Base-by-base conservation (phyloP, 1,140 invertebrate genomes). In the Laupala kohalensis region DNA sequence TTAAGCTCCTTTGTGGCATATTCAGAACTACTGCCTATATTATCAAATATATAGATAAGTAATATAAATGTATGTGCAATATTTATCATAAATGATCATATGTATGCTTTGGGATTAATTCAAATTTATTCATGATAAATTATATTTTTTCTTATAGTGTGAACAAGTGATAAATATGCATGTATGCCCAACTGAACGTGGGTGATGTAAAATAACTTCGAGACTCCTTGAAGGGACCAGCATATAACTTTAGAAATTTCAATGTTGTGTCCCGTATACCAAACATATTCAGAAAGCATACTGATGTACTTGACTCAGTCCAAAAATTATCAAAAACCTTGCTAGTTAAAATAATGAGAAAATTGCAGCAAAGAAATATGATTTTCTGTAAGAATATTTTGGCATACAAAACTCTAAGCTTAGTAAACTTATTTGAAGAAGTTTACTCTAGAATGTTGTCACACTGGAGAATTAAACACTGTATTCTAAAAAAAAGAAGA, bases 141-240 rank as follows among this genome's bases (percentile, higher is more conserved):
- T 53, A 9, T 53, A 53, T 53, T 53, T 53, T 53, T 53, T 53
- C 28, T 23, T 68, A 29, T 30, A 68, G 67, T 68, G 6, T 68
- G 27, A 68, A 68, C 67, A 68, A 9, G 26, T 68, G 28, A 23
- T 68, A 29, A 68, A 23, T 68, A 68, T 27, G n/a, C 28, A 13
- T 53, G 37, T 53, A 53, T 53, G 37, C 37, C 9, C 37, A 53
- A 53, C 37, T 53, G 37, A 13, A 53, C 19, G 25, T 26, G n/a
- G 28, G 28, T 37, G 67, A 23, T 68, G 28, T 19, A 68, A 37
- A 37, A 29, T 23, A 28, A 23, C 29, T 29, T 25, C 19, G 67
- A 29, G 67, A 68, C 24, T 68, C 28, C 29, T 68, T 29, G 6
- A 24, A 68, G 67, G 28, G 67, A 68, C 67, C 67, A 68, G 67